Conservation (phyloP, 2,113 vertebrate genomes). For the Sander lucioperca region DNA sequence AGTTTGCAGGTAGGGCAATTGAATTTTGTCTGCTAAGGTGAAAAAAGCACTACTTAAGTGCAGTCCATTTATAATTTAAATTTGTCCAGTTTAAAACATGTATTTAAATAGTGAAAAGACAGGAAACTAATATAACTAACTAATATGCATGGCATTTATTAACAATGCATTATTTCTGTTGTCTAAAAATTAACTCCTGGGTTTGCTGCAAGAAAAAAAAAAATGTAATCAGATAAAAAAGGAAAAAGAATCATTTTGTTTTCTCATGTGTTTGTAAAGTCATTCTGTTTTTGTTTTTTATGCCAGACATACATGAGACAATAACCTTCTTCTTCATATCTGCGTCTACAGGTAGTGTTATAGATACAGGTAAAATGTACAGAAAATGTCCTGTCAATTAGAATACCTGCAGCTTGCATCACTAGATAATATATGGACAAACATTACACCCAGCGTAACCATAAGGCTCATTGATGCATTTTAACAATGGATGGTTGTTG, state of each 20-base stretch:
- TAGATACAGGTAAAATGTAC: neutral
- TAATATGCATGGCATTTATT: neutral
- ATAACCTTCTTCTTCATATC: neutral
- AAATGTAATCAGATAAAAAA: neutral
- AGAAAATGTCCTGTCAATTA: neutral
- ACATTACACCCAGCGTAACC: neutral
- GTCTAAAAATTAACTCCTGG: neutral
- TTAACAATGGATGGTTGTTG: neutral
- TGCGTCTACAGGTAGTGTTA: neutral
- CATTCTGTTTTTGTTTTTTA: neutral
- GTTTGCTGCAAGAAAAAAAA: neutral
- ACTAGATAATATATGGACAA: neutral
- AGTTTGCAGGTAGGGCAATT: neutral
- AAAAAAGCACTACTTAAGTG: neutral
- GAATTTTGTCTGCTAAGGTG: neutral
- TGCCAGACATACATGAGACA: neutral
- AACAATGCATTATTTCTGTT: neutral
- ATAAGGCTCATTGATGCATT: neutral
- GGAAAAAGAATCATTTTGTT: neutral
- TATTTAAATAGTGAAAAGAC: neutral
- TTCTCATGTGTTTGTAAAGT: neutral
- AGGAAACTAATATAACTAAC: neutral
- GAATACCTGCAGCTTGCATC: neutral
- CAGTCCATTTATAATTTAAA: neutral
- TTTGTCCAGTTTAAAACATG: neutral